These are phyloP conservation scores for Nomada lathburiana DNA, from an alignment of 2,888 invertebrate genomes.

Conservation along the genomic window DNA sequence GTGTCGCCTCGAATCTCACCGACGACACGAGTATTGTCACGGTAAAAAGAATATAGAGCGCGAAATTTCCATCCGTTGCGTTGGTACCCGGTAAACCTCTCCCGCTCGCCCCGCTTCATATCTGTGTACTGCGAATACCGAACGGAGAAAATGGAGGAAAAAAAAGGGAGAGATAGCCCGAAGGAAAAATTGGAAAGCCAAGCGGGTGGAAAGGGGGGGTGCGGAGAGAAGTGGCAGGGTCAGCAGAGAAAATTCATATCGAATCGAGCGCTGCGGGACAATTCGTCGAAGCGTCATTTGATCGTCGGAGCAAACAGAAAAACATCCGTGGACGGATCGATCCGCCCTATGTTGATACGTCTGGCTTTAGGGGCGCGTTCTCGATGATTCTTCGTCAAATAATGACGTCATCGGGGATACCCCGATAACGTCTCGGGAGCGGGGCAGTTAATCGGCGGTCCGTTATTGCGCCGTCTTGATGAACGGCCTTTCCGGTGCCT, in stretches of 20 bases:
- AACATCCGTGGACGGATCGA: conserved; percentile 59
- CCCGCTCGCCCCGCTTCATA: neutral
- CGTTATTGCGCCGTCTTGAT: conserved; percentile 29
- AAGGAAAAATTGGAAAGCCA: neutral
- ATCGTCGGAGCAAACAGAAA: conserved; percentile 69
- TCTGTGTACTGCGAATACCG: too few species aligned
- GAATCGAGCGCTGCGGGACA: conserved; percentile 61
- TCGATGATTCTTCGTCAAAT: conserved; percentile 62
- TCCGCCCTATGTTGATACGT: conserved; percentile 29
- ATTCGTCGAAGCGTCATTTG: conserved; percentile 72
- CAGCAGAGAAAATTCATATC: conserved; percentile 71
- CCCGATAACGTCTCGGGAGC: conserved; percentile 24
- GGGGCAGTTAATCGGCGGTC: conserved; percentile 48
- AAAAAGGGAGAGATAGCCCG: neutral
- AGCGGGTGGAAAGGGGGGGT: neutral
- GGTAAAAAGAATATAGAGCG: conserved; percentile 34
- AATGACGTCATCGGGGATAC: conserved; percentile 64
- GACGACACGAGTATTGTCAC: conserved; percentile 25
- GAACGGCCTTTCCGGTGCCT: conserved; percentile 6
- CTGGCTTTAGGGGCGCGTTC: conserved; percentile 10
- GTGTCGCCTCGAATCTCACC: conserved; percentile 50
- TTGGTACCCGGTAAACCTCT: too few species aligned
- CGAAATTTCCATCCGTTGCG: conserved; percentile 26
- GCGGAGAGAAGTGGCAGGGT: conserved; percentile 4
- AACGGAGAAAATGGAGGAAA: too few species aligned